Percentiles rank a stretch among this genome's conserved stretches.
Evolutionary conservation across 1,140 invertebrate species (phyloP).

Genomic region (Zaprionus ghesquierei): DNA sequence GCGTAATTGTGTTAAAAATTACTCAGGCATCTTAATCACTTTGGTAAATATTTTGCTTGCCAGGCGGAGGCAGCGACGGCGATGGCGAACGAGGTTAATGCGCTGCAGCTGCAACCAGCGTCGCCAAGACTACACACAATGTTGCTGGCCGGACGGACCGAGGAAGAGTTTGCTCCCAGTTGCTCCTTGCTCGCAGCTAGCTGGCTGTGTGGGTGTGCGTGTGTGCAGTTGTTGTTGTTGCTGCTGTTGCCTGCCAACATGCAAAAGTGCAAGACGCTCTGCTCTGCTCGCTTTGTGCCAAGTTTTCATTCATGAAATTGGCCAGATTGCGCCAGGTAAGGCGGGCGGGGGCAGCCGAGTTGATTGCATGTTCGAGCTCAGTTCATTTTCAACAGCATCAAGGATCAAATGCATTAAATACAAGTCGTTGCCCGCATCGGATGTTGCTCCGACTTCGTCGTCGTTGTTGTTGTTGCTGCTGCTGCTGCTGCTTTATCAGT

Average conservation of each 20-base stretch:
- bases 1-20: constrained; percentile 81
- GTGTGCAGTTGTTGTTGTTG: constrained; percentile 23
- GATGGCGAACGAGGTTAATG: constrained; percentile 70
- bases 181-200: constrained; percentile 25
- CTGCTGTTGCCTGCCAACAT: constrained; percentile 47
- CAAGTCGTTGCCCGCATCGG: constrained; percentile 64
- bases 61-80: constrained; percentile 38
- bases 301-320: constrained; percentile 81
- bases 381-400: constrained; percentile 81
- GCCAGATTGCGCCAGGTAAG: constrained; percentile 44
- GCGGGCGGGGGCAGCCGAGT: constrained; percentile 28
- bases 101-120: constrained; percentile 70
- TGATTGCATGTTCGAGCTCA: constrained; percentile 79
- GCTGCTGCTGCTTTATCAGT: constrained; percentile 67
- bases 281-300: constrained; percentile 27
- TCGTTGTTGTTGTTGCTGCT: constrained; percentile 19
- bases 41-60: constrained; percentile 80
- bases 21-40: constrained; percentile 81
- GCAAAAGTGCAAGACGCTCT: constrained; percentile 60
- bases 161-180: constrained; percentile 33
- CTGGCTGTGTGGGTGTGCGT: constrained; percentile 70
- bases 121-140: constrained; percentile 37
- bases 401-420: constrained; percentile 81
- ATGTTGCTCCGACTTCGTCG: constrained; percentile 44
- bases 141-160: too few relatives aligned